Base-by-base conservation (phyloP, 2,888 invertebrate genomes). In the Hypercompe scribonia region DNA sequence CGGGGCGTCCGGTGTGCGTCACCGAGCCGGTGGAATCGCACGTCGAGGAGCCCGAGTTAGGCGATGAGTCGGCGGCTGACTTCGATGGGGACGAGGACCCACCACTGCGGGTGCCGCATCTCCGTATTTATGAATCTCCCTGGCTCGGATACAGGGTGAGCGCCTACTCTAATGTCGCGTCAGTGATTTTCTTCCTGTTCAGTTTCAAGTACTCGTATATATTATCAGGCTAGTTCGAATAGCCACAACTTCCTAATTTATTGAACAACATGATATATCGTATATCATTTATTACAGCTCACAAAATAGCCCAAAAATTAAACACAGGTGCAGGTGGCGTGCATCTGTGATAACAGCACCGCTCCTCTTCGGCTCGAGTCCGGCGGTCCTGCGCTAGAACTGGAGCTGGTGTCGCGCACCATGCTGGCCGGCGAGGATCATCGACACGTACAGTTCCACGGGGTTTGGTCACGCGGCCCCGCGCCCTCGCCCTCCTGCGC, bases 361-460 rank as follows among this genome's bases (percentile, higher is more conserved):
- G 84, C 91, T 34, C 92, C 93, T 76, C 87, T 93, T 81, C 84
- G 80, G 34, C 70, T 93, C 72, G 84, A 80, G 77, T 86, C 89
- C 34, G 87, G 87, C 33, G 92, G 92, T 31, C 89, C 90, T 15
- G 96, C 97, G 65, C 94, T 98, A 87, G 98, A 98, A 93, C 93
- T 98, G 74, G 97, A 97, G 83, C 97, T 98, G 90, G 96, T 97
- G 85, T 97, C 98, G 77, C 97, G 97, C 78, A 96, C 96, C 72
- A 97, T 98, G 94, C 96, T 96, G 84, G 97, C 98, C 71, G 96
- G 97, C 69, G 98, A 98, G 92, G 98, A 99, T 92, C 98, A 98
- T 90, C 97, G 98, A 46, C 97, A 97, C 87, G 96, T 98, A 71
- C 97, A 97, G 93, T 98, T 98, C 91, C 97, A 97, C 86, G 98